phyloP scores from a whole-genome alignment of 2,113 vertebrate genomes.

The Opisthocomus hoazin region DNA sequence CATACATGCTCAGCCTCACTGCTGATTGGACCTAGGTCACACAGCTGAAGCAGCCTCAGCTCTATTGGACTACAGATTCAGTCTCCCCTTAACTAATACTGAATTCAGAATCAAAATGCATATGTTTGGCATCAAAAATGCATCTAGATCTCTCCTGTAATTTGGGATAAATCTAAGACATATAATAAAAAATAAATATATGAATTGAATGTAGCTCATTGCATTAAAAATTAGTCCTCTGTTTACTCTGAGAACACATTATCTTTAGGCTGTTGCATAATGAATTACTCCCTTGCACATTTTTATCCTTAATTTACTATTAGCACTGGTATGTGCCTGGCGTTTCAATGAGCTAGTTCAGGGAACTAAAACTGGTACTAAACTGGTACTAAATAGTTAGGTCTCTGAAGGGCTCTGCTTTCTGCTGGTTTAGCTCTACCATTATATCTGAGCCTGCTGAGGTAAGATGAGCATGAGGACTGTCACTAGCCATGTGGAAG shows the following conservation, averaged over 20 bases:
- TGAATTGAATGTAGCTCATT: background rate
- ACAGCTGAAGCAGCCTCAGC: background rate
- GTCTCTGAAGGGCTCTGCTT: background rate
- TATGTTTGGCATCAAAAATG: fast-evolving
- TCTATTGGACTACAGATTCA: background rate
- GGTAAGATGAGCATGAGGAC: background rate
- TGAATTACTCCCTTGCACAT: background rate
- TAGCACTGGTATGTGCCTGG: background rate
- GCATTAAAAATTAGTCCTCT: background rate
- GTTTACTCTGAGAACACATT: background rate
- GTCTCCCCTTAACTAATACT: background rate
- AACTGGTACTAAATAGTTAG: background rate
- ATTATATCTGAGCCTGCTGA: background rate
- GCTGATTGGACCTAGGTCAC: background rate
- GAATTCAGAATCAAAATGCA: background rate
- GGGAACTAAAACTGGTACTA: background rate
- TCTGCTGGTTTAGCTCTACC: background rate
- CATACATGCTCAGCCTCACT: background rate
- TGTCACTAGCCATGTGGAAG: background rate
- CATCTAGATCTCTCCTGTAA: background rate
- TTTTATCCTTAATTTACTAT: background rate
- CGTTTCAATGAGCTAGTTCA: background rate
- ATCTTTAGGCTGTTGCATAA: background rate
- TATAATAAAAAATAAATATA: background rate
- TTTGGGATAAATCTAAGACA: background rate